Evolutionary conservation across 1,140 invertebrate genomes (phyloP), one percentile per base, ranked within the genome.

Genomic region (Drosophila setifemur): DNA sequence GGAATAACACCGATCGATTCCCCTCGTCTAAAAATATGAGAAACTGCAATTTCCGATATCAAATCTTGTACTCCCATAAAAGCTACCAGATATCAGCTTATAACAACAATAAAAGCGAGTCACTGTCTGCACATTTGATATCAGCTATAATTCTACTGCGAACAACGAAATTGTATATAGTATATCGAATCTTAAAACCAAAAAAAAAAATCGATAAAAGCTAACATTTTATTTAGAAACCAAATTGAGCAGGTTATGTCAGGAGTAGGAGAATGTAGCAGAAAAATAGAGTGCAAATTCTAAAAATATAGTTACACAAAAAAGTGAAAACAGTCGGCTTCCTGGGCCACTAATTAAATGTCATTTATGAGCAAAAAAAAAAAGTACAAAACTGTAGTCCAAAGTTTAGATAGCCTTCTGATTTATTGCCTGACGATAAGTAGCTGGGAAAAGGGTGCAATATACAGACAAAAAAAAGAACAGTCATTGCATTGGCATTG

Each of bases 391-490:
- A 61, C 25, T 49, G 43, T 40, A 64, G 72, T 85, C 63, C 75
- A 88, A 78, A 75, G 78, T 88, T 88, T 87, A 87, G 83, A 87
- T 87, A 87, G 83, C 85, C 83, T 85, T 70, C 83, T 87, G 83
- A 87, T 87, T 87, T 87, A 87, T 88, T n/a, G 54, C 68, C 43
- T 39, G 9, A 45, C 76, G 81, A 85, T 85, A 85, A 85, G 60
- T 61, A 49, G 35, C 21, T 50, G 43, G 63, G 18, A 33, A 63
- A 49, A 67, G 53, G 58, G 67, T 42, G 44, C 11, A 50, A 19
- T 52, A 35, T 25, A 44, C 11, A 5, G 26, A 3, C 4, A n/a
- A 26, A 50, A 25, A 9, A 31, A 11, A 25, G 25, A 37, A 57
- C 18, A 37, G 39, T 28, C 26, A 52, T 40, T 47, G 28, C 28